phyloP scores from a whole-genome alignment of 30 jellyfish, hydroid and myxozoan species.

The Chironex yamaguchii region DNA sequence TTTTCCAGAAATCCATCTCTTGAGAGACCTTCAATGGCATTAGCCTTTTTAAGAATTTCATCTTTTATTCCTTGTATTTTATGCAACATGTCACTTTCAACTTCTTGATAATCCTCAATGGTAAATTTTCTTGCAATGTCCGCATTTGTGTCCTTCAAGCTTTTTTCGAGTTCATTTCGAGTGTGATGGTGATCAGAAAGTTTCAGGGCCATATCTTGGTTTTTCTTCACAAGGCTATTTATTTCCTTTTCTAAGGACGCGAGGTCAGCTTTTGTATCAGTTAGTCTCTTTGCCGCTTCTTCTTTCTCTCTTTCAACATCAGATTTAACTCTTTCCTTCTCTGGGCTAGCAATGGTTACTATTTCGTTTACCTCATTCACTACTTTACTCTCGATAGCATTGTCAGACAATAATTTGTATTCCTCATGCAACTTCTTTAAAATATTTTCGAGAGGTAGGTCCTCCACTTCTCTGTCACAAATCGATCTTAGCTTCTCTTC shows the following conservation, averaged over 20 bases:
- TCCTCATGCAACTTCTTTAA: no score
- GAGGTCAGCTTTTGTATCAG: neutral
- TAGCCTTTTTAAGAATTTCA: neutral
- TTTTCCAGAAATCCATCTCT: neutral
- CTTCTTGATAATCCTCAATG: neutral
- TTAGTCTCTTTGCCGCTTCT: neutral
- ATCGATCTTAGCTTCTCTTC: no score
- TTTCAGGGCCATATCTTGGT: neutral
- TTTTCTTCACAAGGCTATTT: neutral
- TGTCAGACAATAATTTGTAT: no score
- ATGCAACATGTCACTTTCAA: neutral
- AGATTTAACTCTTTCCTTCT: neutral
- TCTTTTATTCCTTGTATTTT: neutral
- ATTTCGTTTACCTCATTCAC: constrained; percentile 28
- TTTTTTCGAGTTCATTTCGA: neutral
- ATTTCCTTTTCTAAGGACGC: neutral
- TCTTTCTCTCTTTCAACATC: constrained; percentile 39
- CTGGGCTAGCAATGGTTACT: constrained; percentile 6
- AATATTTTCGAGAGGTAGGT: no score
- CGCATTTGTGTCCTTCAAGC: constrained; percentile 18
- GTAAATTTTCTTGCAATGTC: constrained; percentile 22
- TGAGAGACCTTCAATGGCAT: neutral
- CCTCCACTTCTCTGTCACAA: no score
- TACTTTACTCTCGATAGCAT: no score
- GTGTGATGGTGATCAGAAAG: no score